Percentiles rank a stretch among this genome's conserved stretches.
Evolutionary conservation across 2,888 invertebrate genomes (phyloP).

Genomic region (Pinctada fucata): DNA sequence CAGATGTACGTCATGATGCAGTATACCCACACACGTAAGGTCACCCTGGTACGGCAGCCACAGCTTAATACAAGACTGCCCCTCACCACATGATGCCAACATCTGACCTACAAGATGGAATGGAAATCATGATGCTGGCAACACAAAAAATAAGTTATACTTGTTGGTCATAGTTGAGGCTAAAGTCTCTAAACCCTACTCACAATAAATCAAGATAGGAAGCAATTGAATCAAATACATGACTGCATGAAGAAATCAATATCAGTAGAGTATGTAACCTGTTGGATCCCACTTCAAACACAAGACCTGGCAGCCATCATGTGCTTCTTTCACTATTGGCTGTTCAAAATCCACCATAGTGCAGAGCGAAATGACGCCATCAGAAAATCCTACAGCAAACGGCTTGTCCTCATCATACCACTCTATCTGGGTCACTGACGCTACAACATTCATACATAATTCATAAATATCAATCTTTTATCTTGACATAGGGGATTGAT

Average conservation of each 20-base stretch:
- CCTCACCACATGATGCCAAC: slow-evolving; percentile 79
- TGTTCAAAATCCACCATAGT: slow-evolving; percentile 64
- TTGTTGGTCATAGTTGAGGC: too few species aligned
- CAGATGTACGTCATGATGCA: slow-evolving; percentile 79
- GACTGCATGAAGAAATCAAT: too few species aligned
- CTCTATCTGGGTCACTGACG: slow-evolving; percentile 79
- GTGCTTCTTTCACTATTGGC: slow-evolving; percentile 69
- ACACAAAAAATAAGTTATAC: too few species aligned
- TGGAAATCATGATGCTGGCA: too few species aligned
- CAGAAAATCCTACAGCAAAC: slow-evolving; percentile 80
- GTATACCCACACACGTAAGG: slow-evolving; percentile 76
- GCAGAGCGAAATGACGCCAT: slow-evolving; percentile 77
- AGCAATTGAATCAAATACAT: too few species aligned
- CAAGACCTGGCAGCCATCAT: slow-evolving; percentile 66
- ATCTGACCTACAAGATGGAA: slow-evolving; percentile 61
- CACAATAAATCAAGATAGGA: too few species aligned
- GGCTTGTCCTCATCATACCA: slow-evolving; percentile 81
- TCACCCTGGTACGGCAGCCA: slow-evolving; percentile 78
- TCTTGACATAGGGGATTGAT: too few species aligned
- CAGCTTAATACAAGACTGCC: slow-evolving; percentile 77
- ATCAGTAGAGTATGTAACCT: slow-evolving; percentile 62
- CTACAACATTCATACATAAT: slow-evolving; percentile 65
- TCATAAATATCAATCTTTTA: background rate
- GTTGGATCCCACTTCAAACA: slow-evolving; percentile 79
- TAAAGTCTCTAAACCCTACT: too few species aligned